Percentiles rank a stretch among this genome's conserved stretches.
Conservation (phyloP, 2,797 vertebrate species). For the Staurois parvus region DNA sequence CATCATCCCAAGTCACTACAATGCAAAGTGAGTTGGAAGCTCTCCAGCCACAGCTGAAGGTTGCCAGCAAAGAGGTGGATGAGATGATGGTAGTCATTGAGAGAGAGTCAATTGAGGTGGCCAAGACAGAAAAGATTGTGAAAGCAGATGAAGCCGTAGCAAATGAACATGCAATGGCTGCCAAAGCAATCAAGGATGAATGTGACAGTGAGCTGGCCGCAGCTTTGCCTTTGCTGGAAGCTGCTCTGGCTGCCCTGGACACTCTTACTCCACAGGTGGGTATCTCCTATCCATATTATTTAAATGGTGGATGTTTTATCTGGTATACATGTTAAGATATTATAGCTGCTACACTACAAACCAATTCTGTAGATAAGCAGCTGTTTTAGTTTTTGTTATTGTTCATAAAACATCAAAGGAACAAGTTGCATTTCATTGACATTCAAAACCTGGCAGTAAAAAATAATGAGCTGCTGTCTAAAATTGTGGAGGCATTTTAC, state of each 20-base stretch:
- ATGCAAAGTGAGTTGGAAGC: conserved; percentile 89
- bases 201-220: conserved; percentile 88
- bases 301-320: neutral
- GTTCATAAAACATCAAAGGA: conserved; percentile 3
- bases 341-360: neutral
- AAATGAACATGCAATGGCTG: conserved; percentile 87
- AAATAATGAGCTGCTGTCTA: conserved; percentile 2
- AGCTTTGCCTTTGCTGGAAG: conserved; percentile 86
- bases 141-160: conserved; percentile 85
- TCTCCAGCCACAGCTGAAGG: conserved; percentile 85
- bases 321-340: neutral
- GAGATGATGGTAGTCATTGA: conserved; percentile 87
- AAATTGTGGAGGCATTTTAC: neutral
- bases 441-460: conserved; percentile 25
- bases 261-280: conserved; percentile 87
- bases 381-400: neutral
- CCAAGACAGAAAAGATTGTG: conserved; percentile 87
- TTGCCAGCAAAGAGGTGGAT: conserved; percentile 86
- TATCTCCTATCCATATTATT: neutral
- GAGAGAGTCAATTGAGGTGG: conserved; percentile 87
- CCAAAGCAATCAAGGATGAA: conserved; percentile 92
- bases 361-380: conserved; percentile 28
- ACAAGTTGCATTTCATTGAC: conserved; percentile 32
- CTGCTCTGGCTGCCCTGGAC: conserved; percentile 84
- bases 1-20: conserved; percentile 83